Conservation (phyloP, 2,888 invertebrate species). For the Neuroscelio doddi region DNA sequence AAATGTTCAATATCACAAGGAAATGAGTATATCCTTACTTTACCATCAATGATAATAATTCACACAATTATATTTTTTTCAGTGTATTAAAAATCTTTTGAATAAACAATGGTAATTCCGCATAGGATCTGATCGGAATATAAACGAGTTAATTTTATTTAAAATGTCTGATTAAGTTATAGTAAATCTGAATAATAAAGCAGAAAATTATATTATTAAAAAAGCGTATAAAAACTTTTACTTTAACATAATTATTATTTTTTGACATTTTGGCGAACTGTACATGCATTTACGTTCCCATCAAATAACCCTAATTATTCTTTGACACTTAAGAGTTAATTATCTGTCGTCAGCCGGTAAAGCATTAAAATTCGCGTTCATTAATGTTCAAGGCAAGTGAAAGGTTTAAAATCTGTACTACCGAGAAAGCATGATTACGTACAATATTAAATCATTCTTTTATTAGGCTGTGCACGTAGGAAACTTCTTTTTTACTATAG, state of each 20-base stretch:
- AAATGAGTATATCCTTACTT: too few species aligned
- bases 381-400: conserved; percentile 1
- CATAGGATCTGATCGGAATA: too few species aligned
- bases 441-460: background rate
- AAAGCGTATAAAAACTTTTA: background rate
- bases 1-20: too few species aligned
- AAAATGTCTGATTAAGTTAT: too few species aligned
- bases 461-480: background rate
- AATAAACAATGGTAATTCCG: too few species aligned
- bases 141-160: too few species aligned
- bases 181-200: too few species aligned
- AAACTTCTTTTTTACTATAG: background rate
- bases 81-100: too few species aligned
- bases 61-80: too few species aligned
- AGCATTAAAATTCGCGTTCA: background rate
- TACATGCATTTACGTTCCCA: background rate
- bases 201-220: too few species aligned
- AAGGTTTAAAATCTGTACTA: conserved; percentile 3
- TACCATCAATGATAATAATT: too few species aligned
- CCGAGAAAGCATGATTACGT: background rate
- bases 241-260: background rate
- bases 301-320: background rate
- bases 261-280: background rate
- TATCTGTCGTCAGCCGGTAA: background rate
- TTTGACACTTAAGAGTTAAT: background rate